A percentile compares a stretch with the other conserved stretches of the same genome.
Evolutionary conservation across 2,888 invertebrate species (phyloP).

Genomic region (Dynastes hyllus): DNA sequence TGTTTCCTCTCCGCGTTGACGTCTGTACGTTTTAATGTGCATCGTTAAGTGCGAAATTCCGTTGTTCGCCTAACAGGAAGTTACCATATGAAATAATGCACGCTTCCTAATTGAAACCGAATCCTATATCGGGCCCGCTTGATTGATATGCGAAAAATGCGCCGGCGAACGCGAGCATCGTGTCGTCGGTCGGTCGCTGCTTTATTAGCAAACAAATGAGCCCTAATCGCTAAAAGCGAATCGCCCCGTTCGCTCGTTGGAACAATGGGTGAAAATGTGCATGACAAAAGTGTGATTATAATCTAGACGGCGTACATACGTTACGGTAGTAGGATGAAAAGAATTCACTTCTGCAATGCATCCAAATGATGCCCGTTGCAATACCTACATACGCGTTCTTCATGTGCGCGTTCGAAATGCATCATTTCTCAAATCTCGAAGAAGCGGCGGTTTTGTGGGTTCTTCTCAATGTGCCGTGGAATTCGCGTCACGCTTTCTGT

Average conservation of each 20-base stretch:
- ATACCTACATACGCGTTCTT: not conserved
- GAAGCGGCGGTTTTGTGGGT: not conserved
- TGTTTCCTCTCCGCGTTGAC: not conserved
- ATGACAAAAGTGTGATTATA: constrained; percentile 39
- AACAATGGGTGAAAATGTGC: constrained; percentile 42
- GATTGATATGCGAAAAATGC: constrained; percentile 40
- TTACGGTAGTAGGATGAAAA: constrained; percentile 13
- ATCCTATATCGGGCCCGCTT: constrained; percentile 50
- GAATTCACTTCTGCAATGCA: constrained; percentile 3
- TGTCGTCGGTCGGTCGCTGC: constrained; percentile 15
- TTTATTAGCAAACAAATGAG: constrained; percentile 44
- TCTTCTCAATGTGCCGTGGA: not conserved
- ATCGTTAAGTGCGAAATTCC: constrained; percentile 47
- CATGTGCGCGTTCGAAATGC: no score
- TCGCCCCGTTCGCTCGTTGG: constrained; percentile 23
- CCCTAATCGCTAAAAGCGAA: constrained; percentile 38
- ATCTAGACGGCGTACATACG: constrained; percentile 20
- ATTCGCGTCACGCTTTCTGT: constrained; percentile 18
- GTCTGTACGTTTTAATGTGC: constrained; percentile 19
- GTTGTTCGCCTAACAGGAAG: constrained; percentile 50
- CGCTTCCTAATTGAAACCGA: constrained; percentile 56
- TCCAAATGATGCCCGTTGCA: constrained; percentile 4
- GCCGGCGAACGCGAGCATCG: not conserved
- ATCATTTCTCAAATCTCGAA: not conserved
- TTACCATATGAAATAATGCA: constrained; percentile 55